A percentile compares a stretch with the other conserved stretches of the same genome.
Conservation (phyloP, 1,140 invertebrate genomes). For the Sogatella furcifera region DNA sequence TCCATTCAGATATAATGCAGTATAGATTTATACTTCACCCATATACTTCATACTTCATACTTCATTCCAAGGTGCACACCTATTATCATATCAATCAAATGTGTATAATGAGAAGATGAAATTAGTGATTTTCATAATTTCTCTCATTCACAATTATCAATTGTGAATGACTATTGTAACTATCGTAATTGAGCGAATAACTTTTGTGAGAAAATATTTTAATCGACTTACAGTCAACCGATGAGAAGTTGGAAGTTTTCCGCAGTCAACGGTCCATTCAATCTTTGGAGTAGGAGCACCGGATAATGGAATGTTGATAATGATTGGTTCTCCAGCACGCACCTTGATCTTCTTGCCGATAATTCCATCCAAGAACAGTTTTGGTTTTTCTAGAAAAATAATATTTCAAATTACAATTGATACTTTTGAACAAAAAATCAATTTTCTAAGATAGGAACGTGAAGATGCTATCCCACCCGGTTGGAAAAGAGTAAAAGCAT, state of each 20-base stretch:
- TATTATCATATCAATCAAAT: no score
- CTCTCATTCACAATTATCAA: no score
- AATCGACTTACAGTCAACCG: conserved; percentile 48
- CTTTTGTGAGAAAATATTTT: not conserved
- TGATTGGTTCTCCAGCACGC: conserved; percentile 92
- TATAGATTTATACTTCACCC: no score
- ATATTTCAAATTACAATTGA: no score
- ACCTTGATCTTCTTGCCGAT: conserved; percentile 92
- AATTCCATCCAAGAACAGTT: conserved; percentile 78
- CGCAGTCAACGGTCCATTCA: conserved; percentile 76
- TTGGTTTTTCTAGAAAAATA: conserved; percentile 67
- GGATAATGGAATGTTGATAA: conserved; percentile 83
- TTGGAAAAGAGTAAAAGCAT: not conserved
- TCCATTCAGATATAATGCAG: no score
- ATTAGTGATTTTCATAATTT: no score
- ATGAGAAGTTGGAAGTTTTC: conserved; percentile 55
- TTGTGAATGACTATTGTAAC: no score
- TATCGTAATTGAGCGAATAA: not conserved
- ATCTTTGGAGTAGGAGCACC: conserved; percentile 89
- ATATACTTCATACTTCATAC: no score
- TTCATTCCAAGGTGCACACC: no score
- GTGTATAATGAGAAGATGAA: no score
- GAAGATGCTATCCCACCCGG: not conserved
- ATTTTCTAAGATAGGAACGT: not conserved
- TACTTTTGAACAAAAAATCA: not conserved